Base-by-base conservation (phyloP, 1,140 invertebrate genomes). In the Chionoecetes opilio region DNA sequence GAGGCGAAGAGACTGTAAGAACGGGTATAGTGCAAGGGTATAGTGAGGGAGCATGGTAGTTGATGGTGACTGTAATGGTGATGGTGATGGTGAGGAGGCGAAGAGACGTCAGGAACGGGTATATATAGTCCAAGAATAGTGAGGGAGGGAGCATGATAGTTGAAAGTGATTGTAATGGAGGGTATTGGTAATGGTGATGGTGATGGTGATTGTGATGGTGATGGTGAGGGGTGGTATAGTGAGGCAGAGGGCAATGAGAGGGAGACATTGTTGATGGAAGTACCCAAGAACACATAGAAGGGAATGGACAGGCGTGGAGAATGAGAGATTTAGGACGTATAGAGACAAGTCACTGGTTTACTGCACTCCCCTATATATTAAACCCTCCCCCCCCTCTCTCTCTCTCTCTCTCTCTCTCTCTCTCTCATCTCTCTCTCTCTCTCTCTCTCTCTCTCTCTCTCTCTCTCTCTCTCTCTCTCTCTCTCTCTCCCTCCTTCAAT, bases 341-440 rank as follows among this genome's bases (percentile, higher is more conserved):
- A 75, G 63, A 75, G 63, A 75, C 63, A 9, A 75, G 63, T 75
- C 63, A n/a, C 63, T 75, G 63, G 63, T 75, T 75, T 75, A 75
- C 63, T 3, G 5, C 14, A 8, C 41, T 14, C 41, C 14, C 14
- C 14, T n/a, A n/a, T n/a, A n/a, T n/a, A n/a, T n/a, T n/a, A n/a
- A n/a, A n/a, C n/a, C n/a, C n/a, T n/a, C 21, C 26, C 63, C n/a
- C n/a, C n/a, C 21, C 26, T 26, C 53, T 21, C 46, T 17, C 9
- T 9, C 21, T 11, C 46, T 53, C 46, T 14, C 21, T 53, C 46
- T 53, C 46, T 53, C 46, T 17, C 2, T 53, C 46, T 53, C 21
- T 53, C 9, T 17, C 46, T 53, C 8, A 9, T 6, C 46, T 17
- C 9, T 9, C 11, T 17, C 46, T 17, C 46, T 9, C 46, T 14